Evolutionary conservation across 53 echinoderm and acorn worm genomes (phyloP).

Genomic region (Holothuria leucospilota): DNA sequence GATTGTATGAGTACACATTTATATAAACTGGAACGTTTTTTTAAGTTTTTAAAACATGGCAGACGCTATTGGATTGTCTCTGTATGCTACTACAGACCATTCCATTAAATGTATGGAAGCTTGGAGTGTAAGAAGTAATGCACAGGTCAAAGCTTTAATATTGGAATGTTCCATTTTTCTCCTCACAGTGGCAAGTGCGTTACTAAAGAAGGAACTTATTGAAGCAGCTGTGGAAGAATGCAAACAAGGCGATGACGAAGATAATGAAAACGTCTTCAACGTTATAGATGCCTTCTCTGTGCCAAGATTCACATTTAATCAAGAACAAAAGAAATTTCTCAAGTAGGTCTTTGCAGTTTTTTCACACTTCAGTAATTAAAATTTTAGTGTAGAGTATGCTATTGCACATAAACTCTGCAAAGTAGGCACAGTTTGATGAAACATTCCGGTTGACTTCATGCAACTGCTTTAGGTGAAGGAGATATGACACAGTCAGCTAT

Average conservation of each 20-base stretch:
- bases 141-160: no score
- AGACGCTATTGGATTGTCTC: no score
- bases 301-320: constrained; percentile 85
- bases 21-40: no score
- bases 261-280: constrained; percentile 74
- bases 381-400: not conserved
- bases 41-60: no score
- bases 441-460: not conserved
- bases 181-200: constrained; percentile 75
- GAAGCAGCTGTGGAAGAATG: constrained; percentile 94
- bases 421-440: not conserved
- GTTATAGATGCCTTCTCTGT: constrained; percentile 90
- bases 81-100: no score
- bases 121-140: no score
- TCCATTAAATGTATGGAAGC: no score
- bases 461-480: no score
- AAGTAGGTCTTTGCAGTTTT: constrained; percentile 57
- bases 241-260: constrained; percentile 83
- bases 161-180: not conserved
- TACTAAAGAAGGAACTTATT: constrained; percentile 72
- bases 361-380: not conserved
- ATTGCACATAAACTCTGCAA: not conserved
- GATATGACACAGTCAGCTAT: no score
- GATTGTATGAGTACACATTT: no score
- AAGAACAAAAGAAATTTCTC: constrained; percentile 90